Base-by-base conservation (phyloP, 2,888 invertebrate species). In the Zhengitettix transpicula region DNA sequence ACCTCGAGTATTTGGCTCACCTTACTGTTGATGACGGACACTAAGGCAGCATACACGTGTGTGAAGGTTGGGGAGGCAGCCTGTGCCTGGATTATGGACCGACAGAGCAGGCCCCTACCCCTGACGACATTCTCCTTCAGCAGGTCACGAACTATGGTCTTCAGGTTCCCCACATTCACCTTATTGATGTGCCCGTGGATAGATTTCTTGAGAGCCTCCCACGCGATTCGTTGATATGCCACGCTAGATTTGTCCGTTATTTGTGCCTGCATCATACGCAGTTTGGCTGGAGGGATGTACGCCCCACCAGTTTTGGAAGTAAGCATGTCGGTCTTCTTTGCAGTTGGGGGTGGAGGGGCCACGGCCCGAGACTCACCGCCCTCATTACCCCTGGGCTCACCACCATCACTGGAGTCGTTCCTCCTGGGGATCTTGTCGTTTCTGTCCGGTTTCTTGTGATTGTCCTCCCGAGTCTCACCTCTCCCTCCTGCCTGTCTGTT, bases 161-260 rank as follows among this genome's bases (percentile, higher is more conserved):
- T 87, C 64, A 99, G 90, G 71, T 99, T 99, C 14, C 92, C 87
- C 0, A 89, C 89, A 71, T 98, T 99, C 1, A 98, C 88, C 78
- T 98, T 99, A 75, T 99, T 99, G 61, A 99, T 94, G 66, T 89
- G 87, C 66, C 99, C 99, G 69, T 98, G 96, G 65, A 99, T 90
- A 10, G 95, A 96, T 73, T 99, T 99, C 72, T 99, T 99, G 28
- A 99, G 75, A 0, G 96, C 95, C 76, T 99, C 98, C 99, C 99
- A 99, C 1, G 98, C 90, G 56, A 99, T 84, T 66, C 98, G 79
- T 72, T 99, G 99, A 74, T 92, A 99, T 1, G 92, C 91, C 40
- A 86, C 83, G 63, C 94, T 92, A n/a, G 86, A 80, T 77, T 99
- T 99, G 69, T 99, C 98, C 0, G 90, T 91, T 58, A 98, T 95